These are phyloP conservation scores for Steinernema hermaphroditum DNA, from an alignment of 2,888 invertebrate species.

Conservation along the genomic window DNA sequence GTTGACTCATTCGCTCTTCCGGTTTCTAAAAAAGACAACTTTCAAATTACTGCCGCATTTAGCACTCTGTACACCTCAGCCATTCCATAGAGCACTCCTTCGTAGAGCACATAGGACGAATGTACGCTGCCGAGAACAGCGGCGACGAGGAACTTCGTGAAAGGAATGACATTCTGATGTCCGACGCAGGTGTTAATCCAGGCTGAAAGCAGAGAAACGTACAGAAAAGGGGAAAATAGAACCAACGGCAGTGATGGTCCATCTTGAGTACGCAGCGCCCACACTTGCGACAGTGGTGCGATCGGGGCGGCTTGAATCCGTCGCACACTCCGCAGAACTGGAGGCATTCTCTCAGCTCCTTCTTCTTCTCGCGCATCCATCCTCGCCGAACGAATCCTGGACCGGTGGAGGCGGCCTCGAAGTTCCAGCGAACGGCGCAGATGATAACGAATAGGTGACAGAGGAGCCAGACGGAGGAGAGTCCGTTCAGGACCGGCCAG, in stretches of 20 bases:
- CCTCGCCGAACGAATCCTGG: not conserved
- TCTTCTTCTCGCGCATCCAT: not conserved
- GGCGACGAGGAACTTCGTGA: slow-evolving; percentile 42
- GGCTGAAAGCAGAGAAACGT: not conserved
- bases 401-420: not conserved
- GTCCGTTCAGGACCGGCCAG: not conserved
- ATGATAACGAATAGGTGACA: not conserved
- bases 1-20: not conserved
- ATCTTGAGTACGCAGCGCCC: slow-evolving; percentile 85
- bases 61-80: not conserved
- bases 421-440: not conserved
- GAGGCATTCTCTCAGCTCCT: slow-evolving; percentile 74
- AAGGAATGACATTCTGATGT: not conserved
- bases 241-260: slow-evolving; percentile 85
- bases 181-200: slow-evolving; percentile 10
- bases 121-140: slow-evolving; percentile 50
- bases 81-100: not conserved
- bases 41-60: not conserved
- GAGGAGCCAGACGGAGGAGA: not conserved
- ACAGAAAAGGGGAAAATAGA: not conserved
- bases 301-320: slow-evolving; percentile 80
- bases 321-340: slow-evolving; percentile 85
- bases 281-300: slow-evolving; percentile 71
- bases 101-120: slow-evolving; percentile 39
- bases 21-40: not conserved